Conservation (phyloP, 1,140 invertebrate species). For the Zaprionus camerounensis region DNA sequence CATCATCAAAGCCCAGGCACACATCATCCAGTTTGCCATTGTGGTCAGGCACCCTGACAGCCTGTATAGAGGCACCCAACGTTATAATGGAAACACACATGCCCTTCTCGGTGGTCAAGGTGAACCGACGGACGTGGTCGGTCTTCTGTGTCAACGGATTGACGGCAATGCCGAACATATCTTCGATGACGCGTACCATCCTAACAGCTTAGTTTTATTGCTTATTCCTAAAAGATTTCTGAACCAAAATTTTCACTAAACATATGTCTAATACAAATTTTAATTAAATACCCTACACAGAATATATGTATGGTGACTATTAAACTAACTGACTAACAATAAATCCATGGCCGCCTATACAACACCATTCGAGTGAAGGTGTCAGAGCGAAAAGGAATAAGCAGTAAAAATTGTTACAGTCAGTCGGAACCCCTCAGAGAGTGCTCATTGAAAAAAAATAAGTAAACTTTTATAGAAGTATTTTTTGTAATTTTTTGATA, state of each 20-base stretch:
- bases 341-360: conserved; percentile 9
- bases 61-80: conserved; percentile 91
- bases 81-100: conserved; percentile 87
- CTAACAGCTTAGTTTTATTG: conserved; percentile 16
- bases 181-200: conserved; percentile 77
- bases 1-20: conserved; percentile 90
- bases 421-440: background rate
- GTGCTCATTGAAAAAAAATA: background rate
- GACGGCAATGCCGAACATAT: conserved; percentile 74
- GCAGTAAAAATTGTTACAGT: background rate
- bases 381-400: background rate
- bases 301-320: background rate
- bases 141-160: conserved; percentile 80
- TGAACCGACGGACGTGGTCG: conserved; percentile 85
- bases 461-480: conserved; percentile 1
- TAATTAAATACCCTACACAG: background rate
- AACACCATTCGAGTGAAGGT: background rate
- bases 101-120: conserved; percentile 86
- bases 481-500: background rate
- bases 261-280: conserved; percentile 22
- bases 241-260: conserved; percentile 37
- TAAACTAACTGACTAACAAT: background rate
- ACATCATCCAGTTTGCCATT: conserved; percentile 89
- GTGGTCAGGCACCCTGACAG: conserved; percentile 89
- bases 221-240: conserved; percentile 17